Conservation (phyloP, 2,888 invertebrate species). For the Nebria brevicollis region DNA sequence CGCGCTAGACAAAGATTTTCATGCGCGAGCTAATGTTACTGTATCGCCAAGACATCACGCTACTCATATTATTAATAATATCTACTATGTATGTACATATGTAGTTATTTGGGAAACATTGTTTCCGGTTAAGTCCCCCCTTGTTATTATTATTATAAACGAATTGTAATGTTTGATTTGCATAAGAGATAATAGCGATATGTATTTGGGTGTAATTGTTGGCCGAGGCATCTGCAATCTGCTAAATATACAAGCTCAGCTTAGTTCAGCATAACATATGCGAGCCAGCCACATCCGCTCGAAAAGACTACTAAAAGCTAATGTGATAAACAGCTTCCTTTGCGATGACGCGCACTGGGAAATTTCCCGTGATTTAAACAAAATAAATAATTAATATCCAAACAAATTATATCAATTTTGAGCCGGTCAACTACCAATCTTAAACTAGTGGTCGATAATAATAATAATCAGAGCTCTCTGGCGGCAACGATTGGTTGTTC, state of each 20-base stretch:
- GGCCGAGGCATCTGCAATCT: neutral
- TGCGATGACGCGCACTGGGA: neutral
- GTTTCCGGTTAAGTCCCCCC: neutral
- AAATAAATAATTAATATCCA: neutral
- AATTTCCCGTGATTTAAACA: neutral
- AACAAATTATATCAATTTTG: too few relatives aligned
- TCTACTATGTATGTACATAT: too few relatives aligned
- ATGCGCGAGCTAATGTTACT: conserved; percentile 4
- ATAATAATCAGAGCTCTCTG: too few relatives aligned
- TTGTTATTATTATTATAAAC: neutral
- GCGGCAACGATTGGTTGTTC: neutral
- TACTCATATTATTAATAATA: too few relatives aligned
- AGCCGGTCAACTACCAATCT: too few relatives aligned
- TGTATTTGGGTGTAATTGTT: neutral
- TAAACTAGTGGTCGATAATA: neutral
- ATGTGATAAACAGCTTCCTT: neutral
- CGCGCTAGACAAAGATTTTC: conserved; percentile 38
- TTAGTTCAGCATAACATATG: neutral
- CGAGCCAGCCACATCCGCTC: neutral
- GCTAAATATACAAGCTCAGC: neutral
- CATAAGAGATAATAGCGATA: neutral
- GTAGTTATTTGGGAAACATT: neutral
- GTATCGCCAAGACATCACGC: too few relatives aligned
- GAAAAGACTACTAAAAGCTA: conserved; percentile 1
- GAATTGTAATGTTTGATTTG: neutral